phyloP scores from a whole-genome alignment of 1,140 invertebrate genomes.

The Hyles euphorbiae region DNA sequence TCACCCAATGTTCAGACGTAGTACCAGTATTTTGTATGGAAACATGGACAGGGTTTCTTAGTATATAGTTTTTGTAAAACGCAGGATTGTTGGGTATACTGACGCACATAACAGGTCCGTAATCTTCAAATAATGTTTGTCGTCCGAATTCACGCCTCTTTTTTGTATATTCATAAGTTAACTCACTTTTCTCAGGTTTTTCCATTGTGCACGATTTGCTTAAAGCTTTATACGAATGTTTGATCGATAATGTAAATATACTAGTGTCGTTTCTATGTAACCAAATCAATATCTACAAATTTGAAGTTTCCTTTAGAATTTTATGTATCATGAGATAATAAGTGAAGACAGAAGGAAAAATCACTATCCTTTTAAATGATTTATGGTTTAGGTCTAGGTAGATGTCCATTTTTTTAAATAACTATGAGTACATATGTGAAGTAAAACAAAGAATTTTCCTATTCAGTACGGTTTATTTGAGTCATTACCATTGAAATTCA shows the following conservation, averaged over 20 bases:
- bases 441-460: too few species aligned
- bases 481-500: too few species aligned
- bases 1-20: constrained; percentile 82
- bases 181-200: constrained; percentile 60
- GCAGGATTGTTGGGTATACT: constrained; percentile 83
- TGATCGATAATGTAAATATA: constrained; percentile 14
- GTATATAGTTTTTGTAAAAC: constrained; percentile 82
- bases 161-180: constrained; percentile 80
- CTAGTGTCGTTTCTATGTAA: neutral
- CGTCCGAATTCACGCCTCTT: constrained; percentile 82
- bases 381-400: neutral
- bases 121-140: constrained; percentile 83
- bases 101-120: constrained; percentile 82
- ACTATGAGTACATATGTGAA: too few species aligned
- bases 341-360: neutral
- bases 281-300: too few species aligned
- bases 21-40: constrained; percentile 79
- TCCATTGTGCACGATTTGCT: constrained; percentile 35
- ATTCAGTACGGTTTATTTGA: too few species aligned
- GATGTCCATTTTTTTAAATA: neutral
- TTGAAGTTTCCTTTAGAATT: too few species aligned
- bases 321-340: neutral
- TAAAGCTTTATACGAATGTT: constrained; percentile 3
- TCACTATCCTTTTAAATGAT: neutral
- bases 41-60: constrained; percentile 81